phyloP scores from a whole-genome alignment of 2,888 invertebrate species.

The Chloroclystis v-ata region DNA sequence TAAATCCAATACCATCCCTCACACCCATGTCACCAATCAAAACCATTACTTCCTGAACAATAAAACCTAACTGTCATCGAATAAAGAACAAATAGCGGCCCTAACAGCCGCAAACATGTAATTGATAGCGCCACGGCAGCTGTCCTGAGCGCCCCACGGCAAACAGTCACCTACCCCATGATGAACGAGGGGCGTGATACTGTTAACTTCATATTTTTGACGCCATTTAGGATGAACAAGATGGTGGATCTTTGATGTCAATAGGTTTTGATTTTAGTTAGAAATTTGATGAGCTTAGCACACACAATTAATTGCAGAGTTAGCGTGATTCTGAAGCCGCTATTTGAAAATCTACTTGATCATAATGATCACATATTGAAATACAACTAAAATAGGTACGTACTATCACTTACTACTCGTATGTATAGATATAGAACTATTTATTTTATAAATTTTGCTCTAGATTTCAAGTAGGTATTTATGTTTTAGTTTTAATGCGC shows the following conservation, averaged over 20 bases:
- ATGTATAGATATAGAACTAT: no score
- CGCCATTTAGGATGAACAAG: constrained; percentile 12
- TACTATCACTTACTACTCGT: no score
- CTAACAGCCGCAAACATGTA: constrained; percentile 72
- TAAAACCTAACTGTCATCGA: constrained; percentile 63
- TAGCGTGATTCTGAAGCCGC: no score
- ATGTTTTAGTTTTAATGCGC: no score
- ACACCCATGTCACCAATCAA: constrained; percentile 18
- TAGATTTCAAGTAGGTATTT: no score
- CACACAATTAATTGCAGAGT: no score
- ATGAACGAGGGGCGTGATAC: constrained; percentile 52
- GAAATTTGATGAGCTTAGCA: no score
- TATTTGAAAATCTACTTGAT: no score
- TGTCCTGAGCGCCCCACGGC: constrained; percentile 59
- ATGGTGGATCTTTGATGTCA: background rate
- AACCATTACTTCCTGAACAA: constrained; percentile 30
- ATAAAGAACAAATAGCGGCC: constrained; percentile 68
- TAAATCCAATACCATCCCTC: background rate
- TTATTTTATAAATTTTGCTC: no score
- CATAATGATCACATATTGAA: no score
- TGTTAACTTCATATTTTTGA: constrained; percentile 38
- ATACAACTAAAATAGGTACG: no score
- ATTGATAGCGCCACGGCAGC: constrained; percentile 68
- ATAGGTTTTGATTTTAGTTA: no score
- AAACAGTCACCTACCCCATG: constrained; percentile 47